These are phyloP conservation scores for Phaonia tiefii DNA, from an alignment of 2,888 invertebrate species.

Conservation along the genomic window DNA sequence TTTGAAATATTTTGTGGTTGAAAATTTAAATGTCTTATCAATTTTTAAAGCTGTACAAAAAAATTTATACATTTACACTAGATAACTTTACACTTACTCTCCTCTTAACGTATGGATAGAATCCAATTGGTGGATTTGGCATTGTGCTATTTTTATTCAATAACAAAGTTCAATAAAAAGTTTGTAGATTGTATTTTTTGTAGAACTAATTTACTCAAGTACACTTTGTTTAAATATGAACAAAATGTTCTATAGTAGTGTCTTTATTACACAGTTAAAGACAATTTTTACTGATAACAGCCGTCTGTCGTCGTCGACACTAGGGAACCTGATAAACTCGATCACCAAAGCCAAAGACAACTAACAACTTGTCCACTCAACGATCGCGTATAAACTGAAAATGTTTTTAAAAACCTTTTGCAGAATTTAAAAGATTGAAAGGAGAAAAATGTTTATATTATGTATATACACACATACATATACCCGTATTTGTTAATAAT, in stretches of 20 bases:
- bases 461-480: constrained; percentile 13
- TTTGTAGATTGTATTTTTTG: neutral
- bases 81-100: constrained; percentile 71
- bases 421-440: constrained; percentile 61
- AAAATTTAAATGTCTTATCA: neutral
- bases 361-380: constrained; percentile 62
- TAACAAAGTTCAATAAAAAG: neutral
- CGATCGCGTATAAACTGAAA: constrained; percentile 74
- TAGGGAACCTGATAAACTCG: neutral
- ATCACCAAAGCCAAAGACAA: constrained; percentile 17
- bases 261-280: constrained; percentile 2
- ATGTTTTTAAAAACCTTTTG: constrained; percentile 71
- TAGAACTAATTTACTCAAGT: neutral
- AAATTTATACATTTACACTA: no score
- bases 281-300: constrained; percentile 47
- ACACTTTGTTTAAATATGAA: neutral
- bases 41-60: no score
- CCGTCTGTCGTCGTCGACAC: neutral
- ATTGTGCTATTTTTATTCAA: constrained; percentile 59
- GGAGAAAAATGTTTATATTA: no score
- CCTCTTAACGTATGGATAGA: constrained; percentile 74
- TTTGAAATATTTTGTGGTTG: no score
- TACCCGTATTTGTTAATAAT: neutral
- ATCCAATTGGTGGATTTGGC: constrained; percentile 76
- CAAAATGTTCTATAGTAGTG: neutral